These are phyloP conservation scores for Coregonus suidteri DNA, from an alignment of 2,797 vertebrate species.

Conservation along the genomic window DNA sequence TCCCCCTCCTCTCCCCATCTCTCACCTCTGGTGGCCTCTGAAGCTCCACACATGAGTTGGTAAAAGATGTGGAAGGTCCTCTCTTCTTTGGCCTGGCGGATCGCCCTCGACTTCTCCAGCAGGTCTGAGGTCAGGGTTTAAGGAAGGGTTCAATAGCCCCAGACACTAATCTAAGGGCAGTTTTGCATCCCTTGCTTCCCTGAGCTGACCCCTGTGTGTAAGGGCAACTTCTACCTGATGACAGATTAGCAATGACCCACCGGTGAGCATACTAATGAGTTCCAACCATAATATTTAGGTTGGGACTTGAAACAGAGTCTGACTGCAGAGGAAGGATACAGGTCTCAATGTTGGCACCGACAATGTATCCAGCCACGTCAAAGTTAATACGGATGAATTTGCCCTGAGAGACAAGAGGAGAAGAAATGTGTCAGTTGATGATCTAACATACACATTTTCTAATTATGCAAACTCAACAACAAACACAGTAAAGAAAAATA, in stretches of 20 bases:
- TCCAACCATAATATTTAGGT: neutral
- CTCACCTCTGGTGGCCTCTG: conserved; percentile 80
- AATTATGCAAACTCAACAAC: no score
- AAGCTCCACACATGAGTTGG: conserved; percentile 85
- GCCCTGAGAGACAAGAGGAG: conserved; percentile 71
- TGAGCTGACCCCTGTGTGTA: neutral
- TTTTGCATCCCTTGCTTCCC: neutral
- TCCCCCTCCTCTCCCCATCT: neutral
- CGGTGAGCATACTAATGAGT: neutral
- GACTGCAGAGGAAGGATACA: conserved; percentile 81
- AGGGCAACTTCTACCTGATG: no score
- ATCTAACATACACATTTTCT: neutral
- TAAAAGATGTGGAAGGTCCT: conserved; percentile 93
- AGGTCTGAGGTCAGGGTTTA: conserved; percentile 81
- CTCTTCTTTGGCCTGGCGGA: conserved; percentile 91
- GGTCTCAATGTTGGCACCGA: conserved; percentile 93
- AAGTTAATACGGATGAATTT: conserved; percentile 96
- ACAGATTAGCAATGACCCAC: neutral
- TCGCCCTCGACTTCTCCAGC: conserved; percentile 90
- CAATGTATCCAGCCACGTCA: conserved; percentile 90
- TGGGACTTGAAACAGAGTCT: neutral
- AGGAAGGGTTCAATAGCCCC: conserved; percentile 24
- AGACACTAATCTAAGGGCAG: neutral
- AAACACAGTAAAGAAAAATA: neutral
- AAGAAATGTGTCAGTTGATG: conserved; percentile 22